Conservation (phyloP, 1,140 invertebrate species). For the Lasaia peninsularis region DNA sequence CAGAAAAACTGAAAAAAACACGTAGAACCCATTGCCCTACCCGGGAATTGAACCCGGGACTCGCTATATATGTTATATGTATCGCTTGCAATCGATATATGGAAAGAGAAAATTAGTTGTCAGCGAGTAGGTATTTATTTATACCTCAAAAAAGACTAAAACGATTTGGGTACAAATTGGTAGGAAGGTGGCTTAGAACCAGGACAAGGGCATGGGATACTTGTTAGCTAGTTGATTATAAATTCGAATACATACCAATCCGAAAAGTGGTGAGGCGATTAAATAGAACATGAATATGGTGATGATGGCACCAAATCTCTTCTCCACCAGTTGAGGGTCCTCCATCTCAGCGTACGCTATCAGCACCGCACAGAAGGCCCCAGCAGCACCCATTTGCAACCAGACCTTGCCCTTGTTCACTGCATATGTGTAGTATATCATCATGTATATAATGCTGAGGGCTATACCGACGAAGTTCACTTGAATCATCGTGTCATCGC, state of each 20-base stretch:
- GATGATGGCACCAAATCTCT: slow-evolving; percentile 83
- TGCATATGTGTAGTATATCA: slow-evolving; percentile 82
- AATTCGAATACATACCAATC: slow-evolving; percentile 78
- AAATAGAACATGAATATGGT: slow-evolving; percentile 83
- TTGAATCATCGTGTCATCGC: slow-evolving; percentile 84
- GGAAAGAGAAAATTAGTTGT: no score
- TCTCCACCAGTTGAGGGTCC: slow-evolving; percentile 80
- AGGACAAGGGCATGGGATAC: no score
- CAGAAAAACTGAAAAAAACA: no score
- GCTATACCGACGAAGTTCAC: slow-evolving; percentile 85
- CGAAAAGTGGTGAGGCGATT: slow-evolving; percentile 83
- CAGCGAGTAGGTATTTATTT: no score
- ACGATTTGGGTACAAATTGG: no score
- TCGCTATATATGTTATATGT: no score
- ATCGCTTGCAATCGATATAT: no score
- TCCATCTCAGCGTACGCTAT: slow-evolving; percentile 82
- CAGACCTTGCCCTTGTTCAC: slow-evolving; percentile 78
- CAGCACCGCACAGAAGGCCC: slow-evolving; percentile 77
- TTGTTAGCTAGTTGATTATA: no score
- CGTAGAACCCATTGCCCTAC: no score
- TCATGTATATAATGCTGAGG: slow-evolving; percentile 81
- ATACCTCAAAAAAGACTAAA: no score
- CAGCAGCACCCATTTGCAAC: slow-evolving; percentile 74
- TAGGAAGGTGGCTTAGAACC: no score
- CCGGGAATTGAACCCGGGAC: no score